phyloP scores from a whole-genome alignment of 2,113 vertebrate genomes.

The Vanacampus margaritifer region DNA sequence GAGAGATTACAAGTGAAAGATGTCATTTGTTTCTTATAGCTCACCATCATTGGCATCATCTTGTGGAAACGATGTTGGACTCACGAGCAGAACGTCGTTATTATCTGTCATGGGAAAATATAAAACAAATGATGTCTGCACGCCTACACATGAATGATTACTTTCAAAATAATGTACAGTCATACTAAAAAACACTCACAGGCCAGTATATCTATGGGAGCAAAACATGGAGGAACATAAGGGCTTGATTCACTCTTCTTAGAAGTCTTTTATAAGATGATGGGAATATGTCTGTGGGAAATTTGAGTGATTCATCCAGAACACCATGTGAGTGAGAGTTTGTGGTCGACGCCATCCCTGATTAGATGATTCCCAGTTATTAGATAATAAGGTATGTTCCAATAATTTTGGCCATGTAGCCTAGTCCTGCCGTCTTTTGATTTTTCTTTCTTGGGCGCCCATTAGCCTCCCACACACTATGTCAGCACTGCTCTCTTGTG shows the following conservation, averaged over 20 bases:
- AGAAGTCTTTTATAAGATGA: background rate
- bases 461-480: conserved; percentile 33
- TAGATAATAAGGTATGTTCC: background rate
- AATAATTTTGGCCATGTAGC: background rate
- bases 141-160: conserved; percentile 11
- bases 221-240: background rate
- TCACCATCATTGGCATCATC: conserved; percentile 41
- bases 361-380: background rate
- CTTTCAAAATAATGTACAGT: conserved; percentile 4
- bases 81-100: conserved; percentile 9
- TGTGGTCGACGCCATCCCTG: background rate
- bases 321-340: background rate
- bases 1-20: background rate
- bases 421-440: conserved; percentile 18
- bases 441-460: conserved; percentile 14
- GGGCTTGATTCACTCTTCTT: background rate
- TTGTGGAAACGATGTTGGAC: conserved; percentile 14
- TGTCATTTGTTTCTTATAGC: background rate
- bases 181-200: background rate
- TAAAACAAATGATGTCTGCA: conserved; percentile 5
- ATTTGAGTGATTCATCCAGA: background rate
- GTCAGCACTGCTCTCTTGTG: conserved; percentile 36
- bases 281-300: background rate
- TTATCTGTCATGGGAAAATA: conserved; percentile 28
- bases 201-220: background rate